Evolutionary conservation across 1,140 invertebrate genomes (phyloP).

Genomic region (Drosophila tani): DNA sequence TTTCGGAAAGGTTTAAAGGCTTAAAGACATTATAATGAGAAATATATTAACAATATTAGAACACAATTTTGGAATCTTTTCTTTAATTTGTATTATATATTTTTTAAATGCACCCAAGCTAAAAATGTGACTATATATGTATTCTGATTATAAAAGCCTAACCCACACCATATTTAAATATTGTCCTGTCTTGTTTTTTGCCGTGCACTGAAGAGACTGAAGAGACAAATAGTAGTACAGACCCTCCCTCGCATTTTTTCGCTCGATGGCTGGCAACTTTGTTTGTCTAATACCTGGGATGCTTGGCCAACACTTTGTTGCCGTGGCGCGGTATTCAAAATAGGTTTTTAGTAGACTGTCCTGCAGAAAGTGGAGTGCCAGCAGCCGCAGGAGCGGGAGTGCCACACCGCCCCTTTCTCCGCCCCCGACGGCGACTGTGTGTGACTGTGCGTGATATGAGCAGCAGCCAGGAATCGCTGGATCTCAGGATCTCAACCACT

Average conservation of each 20-base stretch:
- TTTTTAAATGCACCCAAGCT: no score
- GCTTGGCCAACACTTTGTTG: slow-evolving; percentile 59
- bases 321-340: slow-evolving; percentile 60
- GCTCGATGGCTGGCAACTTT: slow-evolving; percentile 66
- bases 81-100: no score
- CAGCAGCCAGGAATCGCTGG: slow-evolving; percentile 21
- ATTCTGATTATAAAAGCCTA: background rate
- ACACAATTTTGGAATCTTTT: no score
- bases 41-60: no score
- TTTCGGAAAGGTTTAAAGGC: no score
- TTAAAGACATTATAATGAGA: no score
- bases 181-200: background rate
- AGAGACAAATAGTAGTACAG: slow-evolving; percentile 47
- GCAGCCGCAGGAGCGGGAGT: background rate
- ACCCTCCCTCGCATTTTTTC: background rate
- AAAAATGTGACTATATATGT: no score
- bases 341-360: slow-evolving; percentile 74
- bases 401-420: slow-evolving; percentile 31
- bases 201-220: slow-evolving; percentile 6
- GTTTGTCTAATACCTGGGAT: slow-evolving; percentile 65
- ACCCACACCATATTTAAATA: background rate
- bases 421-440: slow-evolving; percentile 11
- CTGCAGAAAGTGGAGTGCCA: slow-evolving; percentile 29
- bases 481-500: slow-evolving; percentile 51
- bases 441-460: slow-evolving; percentile 67